Percentiles rank a stretch among this genome's conserved stretches.
Evolutionary conservation across 2,113 vertebrate genomes (phyloP).

Genomic region (Silurus asotus): DNA sequence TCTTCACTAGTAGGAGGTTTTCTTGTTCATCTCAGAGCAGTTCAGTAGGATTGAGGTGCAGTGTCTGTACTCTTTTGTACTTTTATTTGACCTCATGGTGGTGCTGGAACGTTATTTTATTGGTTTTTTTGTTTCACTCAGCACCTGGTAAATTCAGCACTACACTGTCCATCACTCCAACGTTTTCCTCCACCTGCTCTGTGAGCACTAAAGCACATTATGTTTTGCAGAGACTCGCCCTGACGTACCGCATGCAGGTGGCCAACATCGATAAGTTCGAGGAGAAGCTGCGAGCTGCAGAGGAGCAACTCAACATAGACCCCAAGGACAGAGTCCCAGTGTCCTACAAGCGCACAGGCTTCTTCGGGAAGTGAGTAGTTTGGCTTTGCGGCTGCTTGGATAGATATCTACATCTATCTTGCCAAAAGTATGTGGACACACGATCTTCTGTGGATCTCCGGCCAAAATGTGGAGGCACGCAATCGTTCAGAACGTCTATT

Average conservation of each 20-base stretch:
- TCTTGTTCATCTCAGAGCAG: too few relatives aligned
- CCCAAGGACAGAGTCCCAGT: constrained; percentile 87
- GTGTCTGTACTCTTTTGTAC: too few relatives aligned
- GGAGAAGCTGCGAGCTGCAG: constrained; percentile 90
- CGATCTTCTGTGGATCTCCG: not conserved
- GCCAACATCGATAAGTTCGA: constrained; percentile 97
- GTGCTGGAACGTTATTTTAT: too few relatives aligned
- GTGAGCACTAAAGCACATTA: not conserved
- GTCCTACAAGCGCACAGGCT: constrained; percentile 90
- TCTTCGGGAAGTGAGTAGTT: constrained; percentile 88
- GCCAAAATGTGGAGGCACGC: not conserved
- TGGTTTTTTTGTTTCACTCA: not conserved
- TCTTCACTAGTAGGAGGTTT: too few relatives aligned
- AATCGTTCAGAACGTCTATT: too few relatives aligned
- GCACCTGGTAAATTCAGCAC: not conserved
- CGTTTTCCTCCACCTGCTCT: not conserved
- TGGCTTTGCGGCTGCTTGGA: too few relatives aligned
- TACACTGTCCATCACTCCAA: not conserved
- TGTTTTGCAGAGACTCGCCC: constrained; percentile 76
- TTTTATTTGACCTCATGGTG: too few relatives aligned
- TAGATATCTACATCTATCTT: not conserved
- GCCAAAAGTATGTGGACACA: not conserved
- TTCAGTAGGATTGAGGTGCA: too few relatives aligned
- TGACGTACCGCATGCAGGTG: constrained; percentile 91
- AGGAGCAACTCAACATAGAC: constrained; percentile 89